Evolutionary conservation across 2,797 vertebrate species (phyloP).

Genomic region (Hirundo rustica): DNA sequence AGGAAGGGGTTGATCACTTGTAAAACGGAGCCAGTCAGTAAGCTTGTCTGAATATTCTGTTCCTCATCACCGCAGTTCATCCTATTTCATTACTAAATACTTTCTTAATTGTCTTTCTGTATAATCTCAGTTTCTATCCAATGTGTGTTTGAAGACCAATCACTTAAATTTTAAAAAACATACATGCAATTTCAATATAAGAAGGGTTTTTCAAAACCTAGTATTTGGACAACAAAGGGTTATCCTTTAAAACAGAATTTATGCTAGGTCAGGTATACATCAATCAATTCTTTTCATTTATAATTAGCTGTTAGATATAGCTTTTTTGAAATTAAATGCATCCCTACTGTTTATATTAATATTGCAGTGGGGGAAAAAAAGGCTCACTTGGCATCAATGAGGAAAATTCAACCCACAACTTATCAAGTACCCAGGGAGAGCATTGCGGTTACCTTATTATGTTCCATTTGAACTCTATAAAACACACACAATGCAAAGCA

Average conservation of each 20-base stretch:
- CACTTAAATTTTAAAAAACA: neutral
- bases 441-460: constrained; percentile 56
- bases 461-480: constrained; percentile 52
- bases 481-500: constrained; percentile 33
- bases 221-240: neutral
- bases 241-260: neutral
- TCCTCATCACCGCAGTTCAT: neutral
- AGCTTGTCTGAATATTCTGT: fast-evolving
- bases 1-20: neutral
- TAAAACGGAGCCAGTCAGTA: neutral
- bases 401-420: constrained; percentile 24
- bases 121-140: neutral
- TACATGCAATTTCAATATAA: neutral
- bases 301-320: constrained; percentile 22
- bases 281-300: neutral
- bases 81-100: neutral
- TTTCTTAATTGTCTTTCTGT: neutral
- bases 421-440: constrained; percentile 13
- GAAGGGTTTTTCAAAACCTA: neutral
- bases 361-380: neutral
- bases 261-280: neutral
- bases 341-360: neutral
- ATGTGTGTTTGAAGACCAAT: neutral
- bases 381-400: neutral
- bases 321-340: constrained; percentile 4